Conservation (phyloP, 2,888 invertebrate species). For the Drymonia ruficornis region DNA sequence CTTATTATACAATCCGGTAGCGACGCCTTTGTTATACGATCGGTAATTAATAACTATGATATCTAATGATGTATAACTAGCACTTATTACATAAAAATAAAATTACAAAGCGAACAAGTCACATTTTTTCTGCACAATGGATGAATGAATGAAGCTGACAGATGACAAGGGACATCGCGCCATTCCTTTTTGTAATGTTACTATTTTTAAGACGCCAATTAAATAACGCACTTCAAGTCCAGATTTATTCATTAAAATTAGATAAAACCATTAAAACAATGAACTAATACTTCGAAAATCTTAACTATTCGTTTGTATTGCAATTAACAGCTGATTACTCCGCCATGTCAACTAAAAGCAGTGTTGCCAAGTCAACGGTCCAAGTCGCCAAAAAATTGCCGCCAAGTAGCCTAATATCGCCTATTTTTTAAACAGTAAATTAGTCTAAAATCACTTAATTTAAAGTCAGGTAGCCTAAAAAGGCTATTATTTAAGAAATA, state of each 20-base stretch:
- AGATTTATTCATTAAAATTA: neutral
- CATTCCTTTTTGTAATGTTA: constrained; percentile 63
- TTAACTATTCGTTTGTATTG: constrained; percentile 68
- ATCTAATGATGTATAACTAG: constrained; percentile 62
- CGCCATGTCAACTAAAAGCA: constrained; percentile 73
- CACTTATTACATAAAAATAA: constrained; percentile 71
- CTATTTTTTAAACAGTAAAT: too few species aligned
- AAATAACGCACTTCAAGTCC: constrained; percentile 20
- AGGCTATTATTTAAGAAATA: too few species aligned
- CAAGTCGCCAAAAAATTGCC: too few species aligned
- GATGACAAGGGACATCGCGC: constrained; percentile 81
- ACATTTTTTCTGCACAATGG: constrained; percentile 83
- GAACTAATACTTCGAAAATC: constrained; percentile 41
- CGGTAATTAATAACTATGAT: constrained; percentile 54
- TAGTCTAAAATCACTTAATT: too few species aligned
- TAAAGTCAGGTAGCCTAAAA: too few species aligned
- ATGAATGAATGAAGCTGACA: constrained; percentile 79
- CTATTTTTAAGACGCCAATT: constrained; percentile 13
- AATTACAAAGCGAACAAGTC: constrained; percentile 75
- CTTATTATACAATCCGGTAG: constrained; percentile 46
- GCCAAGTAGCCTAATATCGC: too few species aligned
- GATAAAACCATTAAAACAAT: constrained; percentile 11
- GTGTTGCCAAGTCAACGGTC: neutral
- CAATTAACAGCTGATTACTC: constrained; percentile 83
- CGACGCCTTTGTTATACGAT: constrained; percentile 48